Base-by-base conservation (phyloP, 2,888 invertebrate species). In the Poecilus cupreus region DNA sequence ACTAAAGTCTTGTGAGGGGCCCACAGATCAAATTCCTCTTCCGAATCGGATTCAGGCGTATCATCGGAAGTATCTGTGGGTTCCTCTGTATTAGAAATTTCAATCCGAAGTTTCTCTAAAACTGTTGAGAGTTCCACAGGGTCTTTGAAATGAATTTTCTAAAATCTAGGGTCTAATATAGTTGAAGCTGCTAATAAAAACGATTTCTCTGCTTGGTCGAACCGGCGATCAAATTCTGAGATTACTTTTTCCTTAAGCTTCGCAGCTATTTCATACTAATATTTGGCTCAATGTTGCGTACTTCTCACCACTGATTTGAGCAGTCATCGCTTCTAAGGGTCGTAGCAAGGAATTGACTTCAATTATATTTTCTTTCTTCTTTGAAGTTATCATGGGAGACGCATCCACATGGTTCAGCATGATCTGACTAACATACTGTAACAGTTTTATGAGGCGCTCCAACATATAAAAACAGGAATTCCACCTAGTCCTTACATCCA, bases 301-400 rank as follows among this genome's bases (percentile, higher is more conserved):
- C 82, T 85, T 86, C 82, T 85, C 85, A 81, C 49, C 82, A 18
- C 84, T 83, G 82, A 85, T 85, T 82, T 86, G 84, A 54, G 84
- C 81, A 37, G 81, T 85, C 49, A 85, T 84, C 78, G 83, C 83
- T 83, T 84, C 81, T 81, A 85, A 84, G 2, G 85, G 85, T 13
- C 82, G 83, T 83, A 85, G 83, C 32, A 85, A 81, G 80, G 84
- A 82, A 74, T 80, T 83, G 5, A 85, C 74, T 64, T 83, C 83
- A 82, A 84, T 83, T 60, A 84, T 82, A 46, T 84, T 82, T 76
- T 82, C 83, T 68, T 84, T 83, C 82, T 84, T 84, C 57, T 78
- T 82, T 64, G 83, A 84, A 83, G 83, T 83, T 68, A 85, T 80
- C 85, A 85, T 85, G 80, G 83, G 84, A 60, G 84, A 83, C 54